Percentiles rank a stretch among this genome's conserved stretches.
These are phyloP conservation scores for Drosophila mettleri DNA, from an alignment of 2,888 invertebrate genomes.

Conservation along the genomic window DNA sequence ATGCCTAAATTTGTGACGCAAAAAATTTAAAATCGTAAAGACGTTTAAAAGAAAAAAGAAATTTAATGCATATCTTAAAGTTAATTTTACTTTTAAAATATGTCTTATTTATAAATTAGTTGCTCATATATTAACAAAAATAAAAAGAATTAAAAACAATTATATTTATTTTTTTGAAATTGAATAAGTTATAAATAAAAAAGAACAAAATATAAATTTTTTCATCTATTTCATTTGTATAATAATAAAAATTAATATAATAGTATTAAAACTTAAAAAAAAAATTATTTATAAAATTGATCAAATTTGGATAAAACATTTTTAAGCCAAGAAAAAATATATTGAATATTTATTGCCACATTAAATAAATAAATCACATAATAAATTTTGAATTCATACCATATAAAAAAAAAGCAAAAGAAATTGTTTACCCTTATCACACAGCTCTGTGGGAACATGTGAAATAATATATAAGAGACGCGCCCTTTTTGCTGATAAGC, in stretches of 20 bases:
- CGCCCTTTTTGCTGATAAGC: conserved; percentile 17
- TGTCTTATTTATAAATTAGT: no score
- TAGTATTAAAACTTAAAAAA: no score
- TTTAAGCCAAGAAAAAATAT: neutral
- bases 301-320: neutral
- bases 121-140: no score
- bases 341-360: neutral
- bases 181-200: no score
- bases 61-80: no score
- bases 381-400: neutral
- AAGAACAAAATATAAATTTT: no score
- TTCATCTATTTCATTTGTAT: no score
- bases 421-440: neutral
- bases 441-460: conserved; percentile 20
- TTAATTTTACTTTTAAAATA: no score
- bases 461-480: conserved; percentile 15
- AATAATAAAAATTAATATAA: no score
- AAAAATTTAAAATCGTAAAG: neutral
- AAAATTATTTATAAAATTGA: neutral
- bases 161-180: no score
- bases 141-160: no score
- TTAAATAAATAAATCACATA: neutral
- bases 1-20: neutral
- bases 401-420: neutral
- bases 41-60: neutral